Evolutionary conservation across 2,113 vertebrate genomes (phyloP).

Genomic region (Andinoacara biseriatus): DNA sequence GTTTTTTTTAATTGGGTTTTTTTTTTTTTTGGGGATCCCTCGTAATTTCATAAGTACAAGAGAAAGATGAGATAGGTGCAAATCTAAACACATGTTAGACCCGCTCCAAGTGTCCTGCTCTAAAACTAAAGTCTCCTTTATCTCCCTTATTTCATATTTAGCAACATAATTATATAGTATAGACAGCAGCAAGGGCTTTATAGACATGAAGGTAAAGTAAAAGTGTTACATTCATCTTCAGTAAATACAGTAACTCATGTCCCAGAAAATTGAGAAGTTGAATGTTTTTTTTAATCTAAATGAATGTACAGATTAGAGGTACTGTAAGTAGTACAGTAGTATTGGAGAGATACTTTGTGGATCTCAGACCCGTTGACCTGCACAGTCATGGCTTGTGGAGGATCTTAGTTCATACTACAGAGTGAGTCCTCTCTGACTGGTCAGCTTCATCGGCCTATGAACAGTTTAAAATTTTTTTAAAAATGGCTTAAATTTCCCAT

Average conservation of each 20-base stretch:
- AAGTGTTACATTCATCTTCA: too few relatives aligned
- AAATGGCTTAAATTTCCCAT: too few relatives aligned
- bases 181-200: not conserved
- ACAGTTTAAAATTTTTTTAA: too few relatives aligned
- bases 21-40: too few relatives aligned
- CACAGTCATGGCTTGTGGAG: not conserved
- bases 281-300: not conserved
- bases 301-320: not conserved
- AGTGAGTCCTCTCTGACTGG: too few relatives aligned
- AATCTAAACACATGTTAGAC: slow-evolving; percentile 45
- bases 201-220: not conserved
- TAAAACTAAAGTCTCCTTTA: not conserved
- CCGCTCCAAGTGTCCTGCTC: too few relatives aligned
- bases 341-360: not conserved
- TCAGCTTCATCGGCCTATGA: too few relatives aligned
- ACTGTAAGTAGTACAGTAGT: not conserved
- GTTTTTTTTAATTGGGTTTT: too few relatives aligned
- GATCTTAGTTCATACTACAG: too few relatives aligned
- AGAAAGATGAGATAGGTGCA: slow-evolving; percentile 81
- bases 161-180: not conserved
- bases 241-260: too few relatives aligned
- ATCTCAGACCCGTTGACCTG: not conserved
- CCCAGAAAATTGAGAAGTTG: not conserved
- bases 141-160: not conserved
- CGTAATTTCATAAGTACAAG: slow-evolving; percentile 43